phyloP scores from a whole-genome alignment of 2,113 vertebrate genomes.

The Hydrolagus affinis region DNA sequence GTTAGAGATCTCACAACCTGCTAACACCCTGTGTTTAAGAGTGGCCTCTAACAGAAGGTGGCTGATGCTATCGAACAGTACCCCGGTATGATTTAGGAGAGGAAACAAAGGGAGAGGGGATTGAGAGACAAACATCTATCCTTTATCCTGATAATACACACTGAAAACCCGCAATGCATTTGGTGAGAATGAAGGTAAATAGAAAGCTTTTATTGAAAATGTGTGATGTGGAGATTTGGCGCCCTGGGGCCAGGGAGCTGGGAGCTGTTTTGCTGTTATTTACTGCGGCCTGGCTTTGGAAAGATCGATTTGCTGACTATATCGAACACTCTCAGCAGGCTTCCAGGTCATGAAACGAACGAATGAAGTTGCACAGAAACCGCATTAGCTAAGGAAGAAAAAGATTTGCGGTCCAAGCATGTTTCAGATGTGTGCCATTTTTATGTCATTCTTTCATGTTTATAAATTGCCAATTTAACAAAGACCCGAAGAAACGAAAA shows the following conservation, averaged over 20 bases:
- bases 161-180: background rate
- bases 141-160: background rate
- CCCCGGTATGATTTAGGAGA: background rate
- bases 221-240: constrained; percentile 2
- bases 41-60: no score
- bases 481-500: background rate
- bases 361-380: background rate
- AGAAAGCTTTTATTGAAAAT: background rate
- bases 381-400: background rate
- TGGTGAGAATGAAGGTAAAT: background rate
- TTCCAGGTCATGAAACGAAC: background rate
- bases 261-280: constrained; percentile 3
- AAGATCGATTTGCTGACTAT: background rate
- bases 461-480: background rate
- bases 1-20: no score
- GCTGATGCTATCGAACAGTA: no score
- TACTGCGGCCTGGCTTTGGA: background rate
- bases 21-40: no score
- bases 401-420: background rate
- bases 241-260: background rate
- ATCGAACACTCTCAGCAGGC: background rate
- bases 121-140: no score
- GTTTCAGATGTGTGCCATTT: background rate
- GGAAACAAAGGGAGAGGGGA: background rate
- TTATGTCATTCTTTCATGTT: background rate